Evolutionary conservation across 2,113 vertebrate genomes (phyloP), one percentile per base, ranked within the genome.

Genomic region (Nyctibius bracteatus): DNA sequence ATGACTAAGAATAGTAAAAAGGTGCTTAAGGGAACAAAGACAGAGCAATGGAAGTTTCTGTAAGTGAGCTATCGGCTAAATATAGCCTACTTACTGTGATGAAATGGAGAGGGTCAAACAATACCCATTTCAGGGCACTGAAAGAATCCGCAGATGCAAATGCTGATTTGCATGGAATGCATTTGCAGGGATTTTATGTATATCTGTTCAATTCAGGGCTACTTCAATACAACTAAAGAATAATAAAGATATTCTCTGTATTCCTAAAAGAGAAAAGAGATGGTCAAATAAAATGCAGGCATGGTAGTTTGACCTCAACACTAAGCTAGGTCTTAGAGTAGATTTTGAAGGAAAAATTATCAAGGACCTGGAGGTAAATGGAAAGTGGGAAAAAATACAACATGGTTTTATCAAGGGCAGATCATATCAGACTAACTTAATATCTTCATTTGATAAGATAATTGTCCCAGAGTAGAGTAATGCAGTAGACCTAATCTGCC

Each of bases 391-490:
- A 92, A 91, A 95, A 79, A 27, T 67, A 63, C 54, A 83, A 49
- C 30, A 71, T 71, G 61, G n/a, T 89, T 94, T 91, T 94, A 95
- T 92, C 94, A 92, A 92, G 83, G 81, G 68, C 41, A 83, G 94
- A 96, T 92, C 59, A 49, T 91, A 96, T 96, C 94, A 91, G 52
- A 47, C 65, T 94, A 94, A 96, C 84, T 95, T 92, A 95, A 85
- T 96, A 70, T 94, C 88, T 78, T 66, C 51, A 61, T 65, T 94
- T 89, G 93, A 97, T 96, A 96, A 97, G 95, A 35, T 91, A 95
- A 95, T 92, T 94, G 73, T 94, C 84, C 70, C 55, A 89, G 81
- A 81, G 77, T 95, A 79, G 86, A 92, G 84, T 89, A 92, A 94
- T 94, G 94, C 43, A 65, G 86, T 52, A 63, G 37, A 81, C 52